These are phyloP conservation scores for Silurus aristotelis DNA, from an alignment of 2,797 vertebrate species.

Conservation along the genomic window DNA sequence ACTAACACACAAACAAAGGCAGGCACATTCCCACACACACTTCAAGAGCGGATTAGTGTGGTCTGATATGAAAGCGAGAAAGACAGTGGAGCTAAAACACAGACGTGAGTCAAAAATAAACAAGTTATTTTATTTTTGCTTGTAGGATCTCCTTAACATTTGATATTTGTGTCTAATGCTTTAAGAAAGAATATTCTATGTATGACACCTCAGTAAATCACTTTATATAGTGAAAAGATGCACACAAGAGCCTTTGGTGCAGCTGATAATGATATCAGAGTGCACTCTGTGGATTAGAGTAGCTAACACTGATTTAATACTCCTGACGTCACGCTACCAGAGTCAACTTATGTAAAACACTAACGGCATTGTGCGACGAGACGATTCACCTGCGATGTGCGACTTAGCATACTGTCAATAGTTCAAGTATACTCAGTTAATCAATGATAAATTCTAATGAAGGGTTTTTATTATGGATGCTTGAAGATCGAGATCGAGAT, in stretches of 20 bases:
- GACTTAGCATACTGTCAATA: too few relatives aligned
- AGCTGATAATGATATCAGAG: too few relatives aligned
- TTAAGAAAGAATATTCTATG: too few relatives aligned
- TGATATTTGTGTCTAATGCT: not conserved
- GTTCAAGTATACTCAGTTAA: not conserved
- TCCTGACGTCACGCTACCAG: not conserved
- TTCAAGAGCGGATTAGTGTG: constrained; percentile 27
- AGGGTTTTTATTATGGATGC: not conserved
- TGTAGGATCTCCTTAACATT: not conserved
- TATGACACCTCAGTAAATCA: too few relatives aligned
- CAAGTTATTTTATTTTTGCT: not conserved
- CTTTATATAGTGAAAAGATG: too few relatives aligned
- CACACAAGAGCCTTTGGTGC: too few relatives aligned
- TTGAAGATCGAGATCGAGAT: not conserved
- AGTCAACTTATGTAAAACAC: not conserved
- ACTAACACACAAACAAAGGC: constrained; percentile 22
- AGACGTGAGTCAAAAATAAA: constrained; percentile 16
- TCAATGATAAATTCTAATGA: not conserved
- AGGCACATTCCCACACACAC: constrained; percentile 31
- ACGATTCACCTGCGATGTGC: not conserved
- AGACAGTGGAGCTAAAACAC: constrained; percentile 25
- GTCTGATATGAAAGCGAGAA: constrained; percentile 3
- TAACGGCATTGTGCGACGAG: not conserved
- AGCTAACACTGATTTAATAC: not conserved
- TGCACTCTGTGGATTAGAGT: not conserved